phyloP scores from a whole-genome alignment of 2,113 vertebrate genomes.

The Stictonetta naevosa region DNA sequence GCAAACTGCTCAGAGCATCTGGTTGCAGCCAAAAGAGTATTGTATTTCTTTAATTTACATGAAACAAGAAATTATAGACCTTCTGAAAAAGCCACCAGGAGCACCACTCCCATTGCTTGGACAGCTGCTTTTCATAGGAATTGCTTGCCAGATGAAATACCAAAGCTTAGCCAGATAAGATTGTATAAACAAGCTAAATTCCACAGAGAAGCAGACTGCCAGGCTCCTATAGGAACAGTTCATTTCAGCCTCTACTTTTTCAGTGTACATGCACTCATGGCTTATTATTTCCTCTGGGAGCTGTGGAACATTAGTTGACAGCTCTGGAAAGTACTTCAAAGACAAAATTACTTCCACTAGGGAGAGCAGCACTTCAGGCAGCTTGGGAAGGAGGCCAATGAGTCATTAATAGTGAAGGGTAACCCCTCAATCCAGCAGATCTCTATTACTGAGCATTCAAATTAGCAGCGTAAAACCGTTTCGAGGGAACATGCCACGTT shows the following conservation, averaged over 20 bases:
- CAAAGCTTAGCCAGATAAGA: constrained; percentile 76
- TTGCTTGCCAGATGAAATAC: constrained; percentile 77
- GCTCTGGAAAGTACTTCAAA: constrained; percentile 77
- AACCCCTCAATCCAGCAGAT: constrained; percentile 57
- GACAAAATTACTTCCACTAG: constrained; percentile 70
- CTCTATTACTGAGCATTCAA: constrained; percentile 49
- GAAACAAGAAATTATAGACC: constrained; percentile 65
- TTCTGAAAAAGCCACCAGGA: constrained; percentile 65
- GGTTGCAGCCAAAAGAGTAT: constrained; percentile 14
- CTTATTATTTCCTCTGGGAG: constrained; percentile 74
- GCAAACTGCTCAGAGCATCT: constrained; percentile 27
- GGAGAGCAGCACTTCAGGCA: constrained; percentile 69
- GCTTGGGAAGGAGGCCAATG: constrained; percentile 69
- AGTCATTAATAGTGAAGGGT: constrained; percentile 67
- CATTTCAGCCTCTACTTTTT: constrained; percentile 48
- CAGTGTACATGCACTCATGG: constrained; percentile 59
- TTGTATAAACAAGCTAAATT: constrained; percentile 78
- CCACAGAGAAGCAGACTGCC: constrained; percentile 70
- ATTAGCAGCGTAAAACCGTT: constrained; percentile 41
- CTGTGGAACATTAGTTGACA: constrained; percentile 70
- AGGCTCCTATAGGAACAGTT: constrained; percentile 71
- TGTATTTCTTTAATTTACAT: constrained; percentile 59
- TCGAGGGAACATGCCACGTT: background rate
- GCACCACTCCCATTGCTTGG: constrained; percentile 72
- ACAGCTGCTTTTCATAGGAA: constrained; percentile 78